Conservation (phyloP, 2,888 invertebrate genomes). For the Acanthosepion pharaonis region DNA sequence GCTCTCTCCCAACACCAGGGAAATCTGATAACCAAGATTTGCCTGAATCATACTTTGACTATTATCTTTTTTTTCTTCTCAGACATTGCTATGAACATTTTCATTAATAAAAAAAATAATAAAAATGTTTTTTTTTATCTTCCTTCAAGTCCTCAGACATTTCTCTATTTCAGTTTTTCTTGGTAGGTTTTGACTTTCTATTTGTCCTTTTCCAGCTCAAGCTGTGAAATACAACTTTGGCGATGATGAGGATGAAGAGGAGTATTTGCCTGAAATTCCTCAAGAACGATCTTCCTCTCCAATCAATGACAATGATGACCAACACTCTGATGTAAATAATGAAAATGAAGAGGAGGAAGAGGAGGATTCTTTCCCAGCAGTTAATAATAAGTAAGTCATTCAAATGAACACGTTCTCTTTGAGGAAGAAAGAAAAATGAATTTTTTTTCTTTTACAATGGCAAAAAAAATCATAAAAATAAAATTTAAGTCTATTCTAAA, state of each 20-base stretch:
- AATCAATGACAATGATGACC: not conserved
- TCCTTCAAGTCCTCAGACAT: no score
- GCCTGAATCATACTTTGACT: not conserved
- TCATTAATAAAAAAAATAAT: not conserved
- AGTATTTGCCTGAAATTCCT: not conserved
- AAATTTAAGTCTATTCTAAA: no score
- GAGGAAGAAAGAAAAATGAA: no score
- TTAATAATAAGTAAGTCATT: slow-evolving; percentile 37
- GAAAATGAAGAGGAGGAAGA: slow-evolving; percentile 24
- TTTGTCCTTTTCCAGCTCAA: slow-evolving; percentile 51
- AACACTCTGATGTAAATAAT: not conserved
- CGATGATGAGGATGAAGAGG: slow-evolving; percentile 58
- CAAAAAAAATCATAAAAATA: no score
- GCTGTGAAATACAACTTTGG: slow-evolving; percentile 60
- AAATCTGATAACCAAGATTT: no score
- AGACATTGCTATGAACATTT: not conserved
- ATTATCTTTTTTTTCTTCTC: not conserved
- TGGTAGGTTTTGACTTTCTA: not conserved
- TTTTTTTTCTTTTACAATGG: no score
- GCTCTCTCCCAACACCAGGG: no score
- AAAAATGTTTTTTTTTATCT: no score
- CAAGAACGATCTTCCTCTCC: not conserved
- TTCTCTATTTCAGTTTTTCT: not conserved
- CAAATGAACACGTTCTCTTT: not conserved
- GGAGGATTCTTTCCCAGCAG: not conserved